A percentile compares a stretch with the other conserved stretches of the same genome.
Evolutionary conservation across 2,888 invertebrate genomes (phyloP).

Genomic region (Nudaria mundana): DNA sequence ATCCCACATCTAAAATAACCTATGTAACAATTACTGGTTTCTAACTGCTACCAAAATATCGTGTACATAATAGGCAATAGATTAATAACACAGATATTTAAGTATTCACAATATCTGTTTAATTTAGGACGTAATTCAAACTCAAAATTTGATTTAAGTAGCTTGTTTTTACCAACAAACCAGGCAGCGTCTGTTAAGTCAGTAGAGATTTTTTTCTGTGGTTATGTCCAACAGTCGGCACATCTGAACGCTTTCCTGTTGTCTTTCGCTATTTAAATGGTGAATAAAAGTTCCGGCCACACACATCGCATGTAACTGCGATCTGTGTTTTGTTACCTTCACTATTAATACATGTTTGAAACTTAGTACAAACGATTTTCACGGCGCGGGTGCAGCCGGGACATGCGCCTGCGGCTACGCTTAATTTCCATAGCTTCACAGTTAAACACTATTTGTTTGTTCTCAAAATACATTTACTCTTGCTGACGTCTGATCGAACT

Average conservation of each 20-base stretch:
- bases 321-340: slow-evolving; percentile 28
- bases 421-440: slow-evolving; percentile 42
- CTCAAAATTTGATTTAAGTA: too few relatives aligned
- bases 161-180: too few relatives aligned
- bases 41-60: too few relatives aligned
- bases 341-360: slow-evolving; percentile 52
- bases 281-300: slow-evolving; percentile 42
- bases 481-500: slow-evolving; percentile 60
- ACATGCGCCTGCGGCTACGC: slow-evolving; percentile 29
- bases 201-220: too few relatives aligned
- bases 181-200: too few relatives aligned
- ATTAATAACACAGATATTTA: too few relatives aligned
- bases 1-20: too few relatives aligned
- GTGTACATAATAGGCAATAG: too few relatives aligned
- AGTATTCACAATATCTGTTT: too few relatives aligned
- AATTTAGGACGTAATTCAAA: too few relatives aligned
- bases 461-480: slow-evolving; percentile 69
- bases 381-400: slow-evolving; percentile 47
- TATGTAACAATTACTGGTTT: too few relatives aligned
- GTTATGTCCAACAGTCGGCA: too few relatives aligned
- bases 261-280: slow-evolving; percentile 19
- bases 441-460: slow-evolving; percentile 52
- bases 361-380: slow-evolving; percentile 63
- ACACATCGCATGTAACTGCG: slow-evolving; percentile 37
- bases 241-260: not conserved